A percentile compares a stretch with the other conserved stretches of the same genome.
phyloP scores from a whole-genome alignment of 2,888 invertebrate species.

The Coenonympha glycerion region DNA sequence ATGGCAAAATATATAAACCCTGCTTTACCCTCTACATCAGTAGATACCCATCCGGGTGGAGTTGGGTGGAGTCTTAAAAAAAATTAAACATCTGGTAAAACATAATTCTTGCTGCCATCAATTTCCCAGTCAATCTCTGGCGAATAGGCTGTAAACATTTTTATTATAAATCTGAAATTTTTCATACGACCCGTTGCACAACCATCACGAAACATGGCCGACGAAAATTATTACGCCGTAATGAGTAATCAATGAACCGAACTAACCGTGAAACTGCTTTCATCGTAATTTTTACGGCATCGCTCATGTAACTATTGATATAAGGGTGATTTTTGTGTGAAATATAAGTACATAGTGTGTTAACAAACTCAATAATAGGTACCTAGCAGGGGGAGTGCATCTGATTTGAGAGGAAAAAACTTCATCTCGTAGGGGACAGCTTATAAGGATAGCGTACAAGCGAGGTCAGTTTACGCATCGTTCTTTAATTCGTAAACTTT shows the following conservation, averaged over 20 bases:
- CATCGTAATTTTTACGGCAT: constrained; percentile 12
- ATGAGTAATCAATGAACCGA: constrained; percentile 27
- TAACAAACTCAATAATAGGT: constrained; percentile 35
- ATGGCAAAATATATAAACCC: no score
- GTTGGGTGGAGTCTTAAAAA: no score
- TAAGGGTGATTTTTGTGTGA: constrained; percentile 25
- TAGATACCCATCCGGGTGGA: no score
- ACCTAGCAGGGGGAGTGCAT: constrained; percentile 58
- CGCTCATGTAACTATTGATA: constrained; percentile 21
- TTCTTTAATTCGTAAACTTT: no score
- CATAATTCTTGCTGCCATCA: no score
- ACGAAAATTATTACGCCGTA: constrained; percentile 20
- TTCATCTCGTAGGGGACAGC: constrained; percentile 41
- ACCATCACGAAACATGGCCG: constrained; percentile 16
- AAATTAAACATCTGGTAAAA: neutral
- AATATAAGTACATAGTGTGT: constrained; percentile 25
- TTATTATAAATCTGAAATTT: constrained; percentile 6
- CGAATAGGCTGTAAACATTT: no score
- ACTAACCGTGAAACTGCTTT: constrained; percentile 25
- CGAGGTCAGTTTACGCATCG: constrained; percentile 13
- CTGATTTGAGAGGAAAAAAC: constrained; percentile 57
- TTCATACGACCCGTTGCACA: neutral
- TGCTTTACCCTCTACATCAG: no score
- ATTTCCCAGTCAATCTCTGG: no score
- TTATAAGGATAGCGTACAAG: constrained; percentile 39